These are phyloP conservation scores for Halictus rubicundus DNA, from an alignment of 1,140 invertebrate species.

Conservation along the genomic window DNA sequence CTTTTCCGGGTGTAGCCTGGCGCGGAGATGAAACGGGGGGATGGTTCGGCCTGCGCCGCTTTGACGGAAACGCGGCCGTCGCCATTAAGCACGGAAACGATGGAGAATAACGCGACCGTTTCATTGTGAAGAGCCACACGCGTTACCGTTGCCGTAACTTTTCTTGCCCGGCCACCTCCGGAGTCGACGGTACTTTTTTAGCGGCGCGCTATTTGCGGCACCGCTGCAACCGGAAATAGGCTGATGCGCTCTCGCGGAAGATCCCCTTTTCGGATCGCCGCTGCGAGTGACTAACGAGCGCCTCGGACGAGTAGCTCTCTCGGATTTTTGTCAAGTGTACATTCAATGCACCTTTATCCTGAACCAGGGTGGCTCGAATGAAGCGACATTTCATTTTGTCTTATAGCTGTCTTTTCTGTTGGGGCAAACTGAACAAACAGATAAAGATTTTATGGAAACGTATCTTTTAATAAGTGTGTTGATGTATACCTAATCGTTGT, in stretches of 20 bases:
- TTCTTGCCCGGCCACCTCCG: neutral
- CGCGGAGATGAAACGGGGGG: conserved; percentile 4
- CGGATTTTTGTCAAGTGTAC: too few relatives aligned
- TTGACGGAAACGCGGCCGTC: conserved; percentile 3
- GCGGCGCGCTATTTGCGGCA: neutral
- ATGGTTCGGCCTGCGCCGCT: neutral
- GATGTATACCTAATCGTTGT: too few relatives aligned
- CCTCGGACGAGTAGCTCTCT: too few relatives aligned
- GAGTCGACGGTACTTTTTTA: neutral
- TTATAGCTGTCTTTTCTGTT: too few relatives aligned
- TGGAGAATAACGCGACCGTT: neutral
- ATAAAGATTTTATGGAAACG: too few relatives aligned
- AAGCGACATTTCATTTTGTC: too few relatives aligned
- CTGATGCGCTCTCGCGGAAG: neutral
- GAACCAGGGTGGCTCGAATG: too few relatives aligned
- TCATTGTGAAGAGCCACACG: neutral
- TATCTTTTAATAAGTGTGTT: too few relatives aligned
- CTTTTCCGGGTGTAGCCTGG: neutral
- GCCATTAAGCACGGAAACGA: neutral
- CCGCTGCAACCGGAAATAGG: neutral
- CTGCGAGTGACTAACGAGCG: too few relatives aligned
- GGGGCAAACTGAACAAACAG: too few relatives aligned
- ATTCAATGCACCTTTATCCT: too few relatives aligned
- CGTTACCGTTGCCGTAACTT: neutral
- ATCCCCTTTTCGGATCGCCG: neutral